Evolutionary conservation across 2,888 invertebrate genomes (phyloP), one percentile per base, ranked within the genome.

Genomic region (Hyalella azteca): DNA sequence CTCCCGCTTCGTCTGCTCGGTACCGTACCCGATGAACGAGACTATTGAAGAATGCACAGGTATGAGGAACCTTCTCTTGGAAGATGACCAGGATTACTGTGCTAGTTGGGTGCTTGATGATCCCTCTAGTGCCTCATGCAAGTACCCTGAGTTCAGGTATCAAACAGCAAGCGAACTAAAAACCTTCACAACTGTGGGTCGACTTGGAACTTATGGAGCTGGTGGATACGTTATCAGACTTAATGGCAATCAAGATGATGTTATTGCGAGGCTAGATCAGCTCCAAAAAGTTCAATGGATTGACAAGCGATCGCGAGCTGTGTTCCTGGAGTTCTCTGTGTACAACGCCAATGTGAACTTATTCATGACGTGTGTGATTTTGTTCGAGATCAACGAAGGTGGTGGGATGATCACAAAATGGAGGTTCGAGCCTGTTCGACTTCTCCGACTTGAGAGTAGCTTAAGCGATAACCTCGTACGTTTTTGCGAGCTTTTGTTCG

Each of bases 301-400:
- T 32, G 89, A 90, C 83, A 85, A 86, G 81, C 86, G 88, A 82
- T 90, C 90, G 2, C 83, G 90, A 78, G 90, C 90, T 2, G 87
- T 90, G 3, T 88, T 90, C 81, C 86, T 90, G 19, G 90, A 90
- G 83, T 90, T 90, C 85, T 89, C 90, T 0, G 88, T 88, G 41
- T 90, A 90, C 86, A 90, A 90, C 82, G 87, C 87, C 3, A 88
- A 88, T 82, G 82, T 87, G 32, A 88, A 87, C 50, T 81, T 87
- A 26, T 87, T 87, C 59, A 86, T 85, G 1, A 85, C 80, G 0
- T 81, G 81, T 11, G 81, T 80, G 0, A 75, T 85, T n/a, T 48
- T 80, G 9, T 84, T 84, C 13, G 85, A 85, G 49, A 82, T 85
- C 49, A 80, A 76, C 15, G 82, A 84, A 45, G 85, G 85, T 19